Conservation (phyloP, 1,140 invertebrate species). For the Gyrodactylus salaris region DNA sequence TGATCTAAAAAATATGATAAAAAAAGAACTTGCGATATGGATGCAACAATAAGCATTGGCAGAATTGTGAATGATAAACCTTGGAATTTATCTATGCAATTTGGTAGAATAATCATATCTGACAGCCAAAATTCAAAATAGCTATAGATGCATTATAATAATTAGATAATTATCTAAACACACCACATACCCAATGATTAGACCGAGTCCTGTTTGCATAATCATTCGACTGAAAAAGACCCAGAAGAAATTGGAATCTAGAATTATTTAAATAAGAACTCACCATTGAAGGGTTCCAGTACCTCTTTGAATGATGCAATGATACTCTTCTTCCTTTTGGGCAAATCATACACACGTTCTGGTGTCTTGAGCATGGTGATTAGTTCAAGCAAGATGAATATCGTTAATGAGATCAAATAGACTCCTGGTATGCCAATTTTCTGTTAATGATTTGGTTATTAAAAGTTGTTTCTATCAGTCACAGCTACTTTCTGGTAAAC, state of each 20-base stretch:
- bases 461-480: too few relatives aligned
- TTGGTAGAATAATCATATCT: background rate
- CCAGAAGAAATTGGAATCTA: background rate
- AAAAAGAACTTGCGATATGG: background rate
- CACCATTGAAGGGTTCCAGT: too few relatives aligned
- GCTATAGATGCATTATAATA: too few relatives aligned
- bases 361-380: background rate
- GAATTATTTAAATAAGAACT: too few relatives aligned
- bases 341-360: background rate
- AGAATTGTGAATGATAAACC: background rate
- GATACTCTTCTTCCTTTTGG: too few relatives aligned
- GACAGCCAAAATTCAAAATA: background rate
- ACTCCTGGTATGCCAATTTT: background rate
- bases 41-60: background rate
- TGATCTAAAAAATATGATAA: background rate
- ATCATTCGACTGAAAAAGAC: background rate
- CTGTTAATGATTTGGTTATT: background rate
- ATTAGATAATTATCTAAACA: too few relatives aligned
- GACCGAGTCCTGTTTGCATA: background rate
- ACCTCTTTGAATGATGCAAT: too few relatives aligned
- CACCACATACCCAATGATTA: background rate
- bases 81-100: background rate
- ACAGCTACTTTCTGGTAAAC: too few relatives aligned
- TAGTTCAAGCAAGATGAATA: background rate
- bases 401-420: background rate